phyloP scores from a whole-genome alignment of 2,797 vertebrate genomes.

The Chromis chromis region DNA sequence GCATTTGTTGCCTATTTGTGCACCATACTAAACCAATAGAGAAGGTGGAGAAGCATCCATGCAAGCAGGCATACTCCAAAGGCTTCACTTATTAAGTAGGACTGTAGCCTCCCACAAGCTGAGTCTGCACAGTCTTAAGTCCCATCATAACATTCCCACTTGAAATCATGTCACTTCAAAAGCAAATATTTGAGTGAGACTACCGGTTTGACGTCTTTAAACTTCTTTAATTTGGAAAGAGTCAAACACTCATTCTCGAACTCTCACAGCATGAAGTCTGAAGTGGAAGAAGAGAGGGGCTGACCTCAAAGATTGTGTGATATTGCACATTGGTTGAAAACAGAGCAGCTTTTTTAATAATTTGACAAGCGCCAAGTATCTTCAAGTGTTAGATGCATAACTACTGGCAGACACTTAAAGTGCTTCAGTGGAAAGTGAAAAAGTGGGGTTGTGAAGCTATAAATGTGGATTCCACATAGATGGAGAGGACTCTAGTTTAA shows the following conservation, averaged over 20 bases:
- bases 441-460: neutral
- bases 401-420: conserved; percentile 39
- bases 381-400: conserved; percentile 40
- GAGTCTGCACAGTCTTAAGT: conserved; percentile 15
- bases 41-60: conserved; percentile 1
- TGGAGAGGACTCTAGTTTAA: conserved; percentile 4
- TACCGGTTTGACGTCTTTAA: conserved; percentile 25
- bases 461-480: conserved; percentile 22
- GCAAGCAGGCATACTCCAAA: conserved; percentile 8
- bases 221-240: conserved; percentile 38
- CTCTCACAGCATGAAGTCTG: conserved; percentile 4
- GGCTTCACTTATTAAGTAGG: conserved; percentile 29
- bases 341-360: conserved; percentile 27
- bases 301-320: conserved; percentile 26
- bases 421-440: conserved; percentile 1
- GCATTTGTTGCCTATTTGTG: conserved; percentile 5
- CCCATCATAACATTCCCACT: conserved; percentile 13
- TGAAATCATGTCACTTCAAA: conserved; percentile 30
- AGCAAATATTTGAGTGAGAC: conserved; percentile 32
- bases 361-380: conserved; percentile 30
- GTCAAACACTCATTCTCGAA: conserved; percentile 1
- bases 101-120: conserved; percentile 18
- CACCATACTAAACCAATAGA: conserved; percentile 8
- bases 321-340: conserved; percentile 27
- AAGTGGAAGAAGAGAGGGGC: conserved; percentile 26